Evolutionary conservation across 2,888 invertebrate species (phyloP).

Genomic region (Capitulum mitella): DNA sequence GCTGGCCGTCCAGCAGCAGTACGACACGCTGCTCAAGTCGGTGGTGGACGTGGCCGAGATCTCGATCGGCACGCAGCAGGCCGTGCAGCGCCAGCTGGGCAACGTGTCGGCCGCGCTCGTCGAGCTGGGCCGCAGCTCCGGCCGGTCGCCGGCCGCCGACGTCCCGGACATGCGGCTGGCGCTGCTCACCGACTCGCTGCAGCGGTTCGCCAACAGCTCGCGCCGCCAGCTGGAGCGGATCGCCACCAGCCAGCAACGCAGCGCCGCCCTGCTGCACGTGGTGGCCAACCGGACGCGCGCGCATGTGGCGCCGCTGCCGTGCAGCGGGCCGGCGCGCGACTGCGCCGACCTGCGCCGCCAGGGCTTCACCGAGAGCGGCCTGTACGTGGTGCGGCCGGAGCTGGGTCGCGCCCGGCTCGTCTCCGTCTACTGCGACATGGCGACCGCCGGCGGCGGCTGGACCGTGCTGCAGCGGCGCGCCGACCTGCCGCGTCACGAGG

Average conservation of each 20-base stretch:
- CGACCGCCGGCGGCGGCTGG: slow-evolving; percentile 83
- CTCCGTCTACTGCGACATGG: slow-evolving; percentile 84
- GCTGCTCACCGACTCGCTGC: slow-evolving; percentile 3
- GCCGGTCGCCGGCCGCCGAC: background rate
- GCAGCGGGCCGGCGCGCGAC: slow-evolving; percentile 64
- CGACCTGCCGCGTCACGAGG: slow-evolving; percentile 70
- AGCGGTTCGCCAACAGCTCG: background rate
- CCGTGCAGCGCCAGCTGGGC: background rate
- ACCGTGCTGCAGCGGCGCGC: slow-evolving; percentile 86
- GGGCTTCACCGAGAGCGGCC: slow-evolving; percentile 78
- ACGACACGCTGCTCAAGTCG: slow-evolving; percentile 6
- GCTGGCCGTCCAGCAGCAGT: background rate
- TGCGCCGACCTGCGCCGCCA: slow-evolving; percentile 77
- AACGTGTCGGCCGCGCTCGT: background rate
- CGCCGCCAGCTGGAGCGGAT: background rate
- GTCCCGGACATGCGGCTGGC: slow-evolving; percentile 18
- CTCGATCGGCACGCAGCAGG: slow-evolving; percentile 17
- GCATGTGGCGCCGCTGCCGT: slow-evolving; percentile 3
- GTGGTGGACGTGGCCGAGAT: slow-evolving; percentile 21
- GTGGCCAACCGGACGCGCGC: background rate
- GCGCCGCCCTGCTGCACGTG: background rate
- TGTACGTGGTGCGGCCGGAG: slow-evolving; percentile 80
- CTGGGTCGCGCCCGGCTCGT: slow-evolving; percentile 90
- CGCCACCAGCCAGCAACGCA: background rate
- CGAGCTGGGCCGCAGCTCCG: background rate